Base-by-base conservation (phyloP, 2,888 invertebrate genomes). In the Helicoverpa assulta region DNA sequence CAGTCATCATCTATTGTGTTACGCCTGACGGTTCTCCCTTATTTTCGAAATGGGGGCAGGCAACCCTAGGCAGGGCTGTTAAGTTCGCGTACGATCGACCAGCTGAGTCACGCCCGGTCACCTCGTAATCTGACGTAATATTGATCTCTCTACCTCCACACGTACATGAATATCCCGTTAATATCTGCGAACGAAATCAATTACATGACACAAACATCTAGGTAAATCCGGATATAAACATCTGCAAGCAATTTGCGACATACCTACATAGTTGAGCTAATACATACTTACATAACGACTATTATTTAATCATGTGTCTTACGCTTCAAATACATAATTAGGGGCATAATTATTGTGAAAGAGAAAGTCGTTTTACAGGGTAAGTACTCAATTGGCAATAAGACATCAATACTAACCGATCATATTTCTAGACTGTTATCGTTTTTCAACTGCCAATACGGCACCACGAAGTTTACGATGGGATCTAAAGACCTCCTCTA, bases 71-170 rank as follows among this genome's bases (percentile, higher is more conserved):
- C 26, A 59, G 57, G 70, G 68, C 65, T 33, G 72, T 70, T 73
- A 60, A 60, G 66, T 85, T 85, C 80, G 80, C 69, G 82, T 81
- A 81, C 70, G 75, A 82, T 80, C 78, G 73, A 76, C 80, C 77
- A 81, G 78, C 81, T 87, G 88, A 86, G 70, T 84, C 85, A 86
- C 77, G 71, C 73, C 56, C 65, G 79, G 73, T 82, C 84, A 83
- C 83, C 82, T 83, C 76, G 79, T 85, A 78, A 85, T 84, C 85
- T 90, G 89, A 90, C 85, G 87, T 89, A 90, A 89, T 79, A 82
- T 82, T 66, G 74, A 80, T 73, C 77, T 73, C 64, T 67, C 55
- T 47, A 16, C 65, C 50, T 65, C 29, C 55, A 37, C 65, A 26
- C 50, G 53, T 21, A 55, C 16, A 50, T 61, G 61, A 53, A 64